phyloP scores from a whole-genome alignment of 64 coral and sea anemone species.

The Catalaphyllia jardinei region DNA sequence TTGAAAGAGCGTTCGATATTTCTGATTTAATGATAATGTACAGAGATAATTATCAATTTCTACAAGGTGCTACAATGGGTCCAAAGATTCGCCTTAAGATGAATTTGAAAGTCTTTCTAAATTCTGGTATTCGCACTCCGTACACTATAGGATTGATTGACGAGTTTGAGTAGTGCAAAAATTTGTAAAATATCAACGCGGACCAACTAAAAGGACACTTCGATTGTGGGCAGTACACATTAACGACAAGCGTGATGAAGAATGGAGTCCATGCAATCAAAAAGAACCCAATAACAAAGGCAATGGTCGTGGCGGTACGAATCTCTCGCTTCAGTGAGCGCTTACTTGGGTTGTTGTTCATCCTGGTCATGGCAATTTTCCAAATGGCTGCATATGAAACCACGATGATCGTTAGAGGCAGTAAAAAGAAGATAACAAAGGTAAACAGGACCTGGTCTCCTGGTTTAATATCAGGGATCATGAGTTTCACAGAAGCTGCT shows the following conservation, averaged over 20 bases:
- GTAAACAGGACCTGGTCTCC: conserved; percentile 36
- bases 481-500: conserved; percentile 34
- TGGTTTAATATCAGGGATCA: conserved; percentile 19
- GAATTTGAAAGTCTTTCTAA: conserved; percentile 94
- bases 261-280: conserved; percentile 87
- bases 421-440: conserved; percentile 76
- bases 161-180: conserved; percentile 85
- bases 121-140: conserved; percentile 88
- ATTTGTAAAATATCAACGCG: conserved; percentile 61
- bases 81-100: conserved; percentile 77
- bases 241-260: conserved; percentile 59
- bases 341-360: conserved; percentile 91
- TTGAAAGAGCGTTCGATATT: too few relatives aligned
- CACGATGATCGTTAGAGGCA: conserved; percentile 80
- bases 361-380: conserved; percentile 86
- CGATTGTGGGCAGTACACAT: conserved; percentile 18
- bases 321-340: conserved; percentile 75
- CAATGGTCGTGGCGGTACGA: conserved; percentile 81
- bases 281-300: conserved; percentile 94
- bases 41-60: not conserved
- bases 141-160: conserved; percentile 92
- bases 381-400: conserved; percentile 79
- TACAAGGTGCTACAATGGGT: conserved; percentile 43
- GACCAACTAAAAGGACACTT: conserved; percentile 46
- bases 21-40: not conserved